Conservation (phyloP, 2,797 vertebrate species). For the Gallinago stenura region DNA sequence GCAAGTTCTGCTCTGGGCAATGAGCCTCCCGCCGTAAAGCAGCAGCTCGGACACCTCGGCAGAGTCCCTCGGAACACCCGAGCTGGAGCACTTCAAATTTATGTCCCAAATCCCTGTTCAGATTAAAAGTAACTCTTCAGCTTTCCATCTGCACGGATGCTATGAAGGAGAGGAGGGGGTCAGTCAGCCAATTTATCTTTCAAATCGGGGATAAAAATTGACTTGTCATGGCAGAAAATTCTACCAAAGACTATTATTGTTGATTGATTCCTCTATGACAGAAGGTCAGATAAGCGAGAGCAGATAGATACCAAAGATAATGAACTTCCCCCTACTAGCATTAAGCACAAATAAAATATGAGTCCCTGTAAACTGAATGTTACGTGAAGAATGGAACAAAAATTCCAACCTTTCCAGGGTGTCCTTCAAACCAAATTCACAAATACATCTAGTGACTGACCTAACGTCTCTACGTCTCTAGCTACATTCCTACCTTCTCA, state of each 20-base stretch:
- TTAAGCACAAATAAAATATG: constrained; percentile 74
- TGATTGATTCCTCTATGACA: constrained; percentile 66
- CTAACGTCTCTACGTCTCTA: constrained; percentile 87
- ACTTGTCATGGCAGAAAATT: constrained; percentile 70
- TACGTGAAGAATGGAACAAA: constrained; percentile 71
- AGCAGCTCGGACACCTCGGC: background rate
- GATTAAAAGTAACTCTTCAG: constrained; percentile 60
- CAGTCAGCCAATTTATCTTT: constrained; percentile 52
- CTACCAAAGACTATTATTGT: constrained; percentile 73
- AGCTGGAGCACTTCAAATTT: background rate
- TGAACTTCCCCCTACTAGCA: constrained; percentile 74
- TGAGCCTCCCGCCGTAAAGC: background rate
- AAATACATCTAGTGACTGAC: constrained; percentile 85
- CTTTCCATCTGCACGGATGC: constrained; percentile 35
- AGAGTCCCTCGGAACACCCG: background rate
- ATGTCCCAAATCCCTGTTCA: background rate
- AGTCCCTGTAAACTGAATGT: constrained; percentile 74
- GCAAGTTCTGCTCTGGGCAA: fast-evolving
- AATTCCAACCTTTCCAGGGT: constrained; percentile 72
- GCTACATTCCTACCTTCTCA: constrained; percentile 85
- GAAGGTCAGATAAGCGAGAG: constrained; percentile 69
- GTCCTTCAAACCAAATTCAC: constrained; percentile 86
- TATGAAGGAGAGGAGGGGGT: constrained; percentile 48
- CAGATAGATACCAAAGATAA: constrained; percentile 67
- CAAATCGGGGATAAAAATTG: constrained; percentile 70